A percentile compares a stretch with the other conserved stretches of the same genome.
phyloP scores from a whole-genome alignment of 2,797 vertebrate species.

The Micropoecilia bifurca region DNA sequence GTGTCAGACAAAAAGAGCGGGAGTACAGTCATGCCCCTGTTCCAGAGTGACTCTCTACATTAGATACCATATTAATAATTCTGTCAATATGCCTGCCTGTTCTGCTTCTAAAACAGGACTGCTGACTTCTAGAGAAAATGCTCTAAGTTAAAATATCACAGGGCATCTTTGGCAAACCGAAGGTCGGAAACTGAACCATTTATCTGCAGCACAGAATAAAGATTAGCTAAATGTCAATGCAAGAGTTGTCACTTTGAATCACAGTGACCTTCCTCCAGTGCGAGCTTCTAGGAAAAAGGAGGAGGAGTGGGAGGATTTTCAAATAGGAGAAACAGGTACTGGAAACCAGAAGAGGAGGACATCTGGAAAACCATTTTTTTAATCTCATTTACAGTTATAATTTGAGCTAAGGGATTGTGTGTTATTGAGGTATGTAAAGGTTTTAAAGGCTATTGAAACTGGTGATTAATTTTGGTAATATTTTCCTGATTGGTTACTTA shows the following conservation, averaged over 20 bases:
- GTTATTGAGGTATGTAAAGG: not conserved
- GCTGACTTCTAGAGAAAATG: slow-evolving; percentile 39
- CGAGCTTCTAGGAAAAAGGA: slow-evolving; percentile 11
- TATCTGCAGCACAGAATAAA: slow-evolving; percentile 37
- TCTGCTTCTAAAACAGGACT: slow-evolving; percentile 53
- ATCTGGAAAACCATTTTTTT: not conserved
- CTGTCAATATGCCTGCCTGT: slow-evolving; percentile 46
- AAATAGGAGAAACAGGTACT: not conserved
- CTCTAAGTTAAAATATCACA: slow-evolving; percentile 39
- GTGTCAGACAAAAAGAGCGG: slow-evolving; percentile 28
- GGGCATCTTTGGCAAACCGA: slow-evolving; percentile 27
- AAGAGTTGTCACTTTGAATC: slow-evolving; percentile 46
- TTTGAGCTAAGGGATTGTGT: not conserved
- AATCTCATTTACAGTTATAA: not conserved
- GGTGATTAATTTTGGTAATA: not conserved
- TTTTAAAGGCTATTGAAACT: not conserved
- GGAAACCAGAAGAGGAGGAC: not conserved
- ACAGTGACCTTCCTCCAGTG: slow-evolving; percentile 36
- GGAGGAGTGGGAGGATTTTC: not conserved
- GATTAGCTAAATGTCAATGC: slow-evolving; percentile 49
- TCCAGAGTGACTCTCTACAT: slow-evolving; percentile 31
- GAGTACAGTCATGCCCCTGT: slow-evolving; percentile 24
- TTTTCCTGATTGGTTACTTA: not conserved
- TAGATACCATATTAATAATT: slow-evolving; percentile 58
- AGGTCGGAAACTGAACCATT: slow-evolving; percentile 28